phyloP scores from a whole-genome alignment of 2,113 vertebrate species.

The Camelus bactrianus region DNA sequence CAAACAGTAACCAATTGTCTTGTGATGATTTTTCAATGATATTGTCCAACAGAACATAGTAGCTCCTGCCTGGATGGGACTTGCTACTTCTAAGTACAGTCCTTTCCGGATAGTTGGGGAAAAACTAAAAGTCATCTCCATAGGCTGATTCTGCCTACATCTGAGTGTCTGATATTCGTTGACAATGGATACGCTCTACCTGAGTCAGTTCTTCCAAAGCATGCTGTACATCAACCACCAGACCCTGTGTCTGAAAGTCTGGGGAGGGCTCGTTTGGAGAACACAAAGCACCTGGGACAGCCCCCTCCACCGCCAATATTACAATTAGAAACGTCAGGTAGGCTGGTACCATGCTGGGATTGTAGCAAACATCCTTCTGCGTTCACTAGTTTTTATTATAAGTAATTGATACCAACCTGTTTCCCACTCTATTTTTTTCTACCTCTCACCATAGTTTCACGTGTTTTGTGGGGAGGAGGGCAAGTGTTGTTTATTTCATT shows the following conservation, averaged over 20 bases:
- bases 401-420: background rate
- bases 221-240: background rate
- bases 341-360: background rate
- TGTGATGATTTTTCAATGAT: background rate
- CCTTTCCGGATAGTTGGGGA: background rate
- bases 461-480: background rate
- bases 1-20: background rate
- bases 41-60: background rate
- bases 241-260: background rate
- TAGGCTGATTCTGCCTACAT: background rate
- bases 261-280: background rate
- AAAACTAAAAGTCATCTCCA: background rate
- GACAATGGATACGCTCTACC: background rate
- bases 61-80: background rate
- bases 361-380: background rate
- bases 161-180: background rate
- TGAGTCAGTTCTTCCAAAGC: background rate
- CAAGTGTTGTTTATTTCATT: background rate
- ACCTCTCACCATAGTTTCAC: background rate
- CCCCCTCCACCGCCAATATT: background rate
- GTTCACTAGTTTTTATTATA: background rate
- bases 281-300: background rate
- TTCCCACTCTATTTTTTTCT: background rate
- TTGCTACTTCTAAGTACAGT: background rate
- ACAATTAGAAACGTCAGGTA: background rate